Conservation (phyloP, 2,113 vertebrate species). For the Panthera leo region DNA sequence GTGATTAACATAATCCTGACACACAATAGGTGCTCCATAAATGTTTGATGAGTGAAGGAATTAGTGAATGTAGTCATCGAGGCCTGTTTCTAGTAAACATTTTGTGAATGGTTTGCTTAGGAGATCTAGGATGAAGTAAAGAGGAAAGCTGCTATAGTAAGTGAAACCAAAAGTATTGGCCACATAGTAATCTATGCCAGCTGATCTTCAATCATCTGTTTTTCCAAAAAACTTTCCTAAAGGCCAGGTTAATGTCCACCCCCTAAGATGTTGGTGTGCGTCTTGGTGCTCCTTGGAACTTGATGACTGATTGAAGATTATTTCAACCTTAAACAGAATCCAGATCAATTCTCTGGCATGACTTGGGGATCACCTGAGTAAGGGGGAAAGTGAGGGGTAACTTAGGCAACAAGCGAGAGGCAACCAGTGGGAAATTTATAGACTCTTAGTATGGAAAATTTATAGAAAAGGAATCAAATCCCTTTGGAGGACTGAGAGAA, state of each 20-base stretch:
- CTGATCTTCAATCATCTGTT: neutral
- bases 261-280: neutral
- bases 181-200: neutral
- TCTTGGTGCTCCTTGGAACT: neutral
- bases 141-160: neutral
- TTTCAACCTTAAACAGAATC: neutral
- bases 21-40: neutral
- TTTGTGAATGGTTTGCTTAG: slow-evolving; percentile 24
- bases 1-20: neutral
- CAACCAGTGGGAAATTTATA: neutral
- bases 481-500: neutral
- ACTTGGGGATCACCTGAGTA: neutral
- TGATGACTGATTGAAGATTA: slow-evolving; percentile 9
- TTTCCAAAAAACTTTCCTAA: slow-evolving; percentile 3
- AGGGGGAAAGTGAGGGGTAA: neutral
- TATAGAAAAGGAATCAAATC: neutral
- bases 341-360: neutral
- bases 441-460: neutral
- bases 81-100: neutral
- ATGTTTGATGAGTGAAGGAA: neutral
- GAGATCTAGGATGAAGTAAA: slow-evolving; percentile 4
- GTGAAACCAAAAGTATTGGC: neutral
- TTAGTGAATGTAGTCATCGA: neutral
- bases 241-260: neutral
- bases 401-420: neutral